phyloP scores from a whole-genome alignment of 2,888 invertebrate species.

The Sylvicola cinctus region DNA sequence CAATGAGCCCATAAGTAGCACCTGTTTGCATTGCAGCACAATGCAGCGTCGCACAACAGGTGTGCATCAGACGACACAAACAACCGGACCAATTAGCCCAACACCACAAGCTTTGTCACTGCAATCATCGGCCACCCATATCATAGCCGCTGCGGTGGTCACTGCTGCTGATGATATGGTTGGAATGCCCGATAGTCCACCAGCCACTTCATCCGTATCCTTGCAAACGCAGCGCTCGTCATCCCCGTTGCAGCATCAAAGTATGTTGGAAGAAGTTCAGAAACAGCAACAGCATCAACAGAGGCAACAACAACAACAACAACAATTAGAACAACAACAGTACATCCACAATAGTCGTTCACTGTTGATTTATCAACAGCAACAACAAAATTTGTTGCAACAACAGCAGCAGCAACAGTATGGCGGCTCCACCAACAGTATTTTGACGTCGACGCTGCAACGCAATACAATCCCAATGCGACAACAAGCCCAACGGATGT shows the following conservation, averaged over 20 bases:
- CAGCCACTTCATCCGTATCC: constrained; percentile 6
- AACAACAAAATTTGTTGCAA: constrained; percentile 3
- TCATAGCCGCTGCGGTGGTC: background rate
- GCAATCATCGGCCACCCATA: background rate
- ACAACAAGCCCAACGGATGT: constrained; percentile 11
- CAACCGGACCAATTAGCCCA: constrained; percentile 26
- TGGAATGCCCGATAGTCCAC: background rate
- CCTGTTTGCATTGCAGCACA: constrained; percentile 24
- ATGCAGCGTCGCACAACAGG: constrained; percentile 22
- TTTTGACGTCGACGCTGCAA: constrained; percentile 6
- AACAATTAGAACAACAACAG: constrained; percentile 7
- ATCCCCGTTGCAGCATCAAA: constrained; percentile 2
- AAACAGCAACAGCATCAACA: constrained; percentile 7
- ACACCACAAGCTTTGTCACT: constrained; percentile 13
- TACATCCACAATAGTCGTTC: constrained; percentile 6
- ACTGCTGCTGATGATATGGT: too few species aligned
- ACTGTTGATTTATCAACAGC: constrained; percentile 7
- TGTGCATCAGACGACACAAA: constrained; percentile 26
- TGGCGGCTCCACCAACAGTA: constrained; percentile 5
- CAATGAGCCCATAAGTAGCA: constrained; percentile 12
- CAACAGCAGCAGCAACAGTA: constrained; percentile 4
- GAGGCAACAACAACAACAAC: constrained; percentile 8
- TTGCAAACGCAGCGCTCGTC: constrained; percentile 3
- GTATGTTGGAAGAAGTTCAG: background rate
- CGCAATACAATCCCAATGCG: constrained; percentile 11